Evolutionary conservation across 2,888 invertebrate genomes (phyloP).

Genomic region (Oegoconia quadripuncta): DNA sequence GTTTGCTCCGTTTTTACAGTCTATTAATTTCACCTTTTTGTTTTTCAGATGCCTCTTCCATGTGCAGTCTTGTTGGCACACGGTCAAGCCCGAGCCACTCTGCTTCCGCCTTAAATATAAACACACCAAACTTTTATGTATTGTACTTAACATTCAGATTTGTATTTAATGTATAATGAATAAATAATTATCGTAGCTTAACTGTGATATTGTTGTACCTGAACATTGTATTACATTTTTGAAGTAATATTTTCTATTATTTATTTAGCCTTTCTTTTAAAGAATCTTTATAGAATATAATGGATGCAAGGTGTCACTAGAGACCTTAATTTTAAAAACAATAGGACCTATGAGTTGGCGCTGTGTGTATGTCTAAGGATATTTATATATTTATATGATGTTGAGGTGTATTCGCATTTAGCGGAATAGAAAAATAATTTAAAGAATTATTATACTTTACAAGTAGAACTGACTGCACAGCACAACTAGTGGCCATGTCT

Average conservation of each 20-base stretch:
- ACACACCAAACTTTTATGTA: conserved; percentile 57
- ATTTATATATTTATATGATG: too few relatives aligned
- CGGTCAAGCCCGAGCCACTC: conserved; percentile 82
- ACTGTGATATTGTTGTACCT: conserved; percentile 29
- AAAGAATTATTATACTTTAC: too few relatives aligned
- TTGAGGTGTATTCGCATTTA: too few relatives aligned
- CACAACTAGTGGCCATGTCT: too few relatives aligned
- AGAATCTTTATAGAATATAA: too few relatives aligned
- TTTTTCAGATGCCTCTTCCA: conserved; percentile 77
- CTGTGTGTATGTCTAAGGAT: too few relatives aligned
- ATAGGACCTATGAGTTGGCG: too few relatives aligned
- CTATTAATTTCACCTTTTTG: conserved; percentile 73
- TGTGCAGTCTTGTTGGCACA: conserved; percentile 81
- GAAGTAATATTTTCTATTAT: neutral
- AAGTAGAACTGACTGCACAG: too few relatives aligned
- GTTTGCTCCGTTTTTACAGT: conserved; percentile 48
- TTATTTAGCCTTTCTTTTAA: neutral
- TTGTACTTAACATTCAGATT: conserved; percentile 40
- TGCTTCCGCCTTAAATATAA: conserved; percentile 78
- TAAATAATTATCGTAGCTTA: conserved; percentile 10
- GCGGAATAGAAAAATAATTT: too few relatives aligned
- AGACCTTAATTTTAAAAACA: too few relatives aligned
- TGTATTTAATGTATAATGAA: conserved; percentile 22
- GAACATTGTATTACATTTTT: conserved; percentile 2
- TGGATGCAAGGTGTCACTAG: too few relatives aligned